A percentile compares a stretch with the other conserved stretches of the same genome.
phyloP scores from a whole-genome alignment of 2,888 invertebrate species.

The Eretmocerus hayati region DNA sequence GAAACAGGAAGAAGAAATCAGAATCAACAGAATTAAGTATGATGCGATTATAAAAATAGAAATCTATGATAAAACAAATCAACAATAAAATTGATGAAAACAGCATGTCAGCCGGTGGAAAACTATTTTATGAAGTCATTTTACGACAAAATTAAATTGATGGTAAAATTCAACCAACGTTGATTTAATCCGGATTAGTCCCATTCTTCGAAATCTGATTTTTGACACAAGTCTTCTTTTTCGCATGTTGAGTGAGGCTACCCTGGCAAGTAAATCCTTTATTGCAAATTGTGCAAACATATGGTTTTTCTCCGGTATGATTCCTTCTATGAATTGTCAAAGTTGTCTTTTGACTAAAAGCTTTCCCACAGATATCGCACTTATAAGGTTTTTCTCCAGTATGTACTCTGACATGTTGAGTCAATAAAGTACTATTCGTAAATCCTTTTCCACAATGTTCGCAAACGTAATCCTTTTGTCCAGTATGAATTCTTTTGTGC shows the following conservation, averaged over 20 bases:
- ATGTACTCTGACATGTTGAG: conserved; percentile 48
- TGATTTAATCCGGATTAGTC: too few relatives aligned
- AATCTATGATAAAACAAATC: too few relatives aligned
- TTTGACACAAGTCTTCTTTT: conserved; percentile 33
- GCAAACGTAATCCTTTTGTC: conserved; percentile 51
- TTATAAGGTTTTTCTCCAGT: conserved; percentile 50
- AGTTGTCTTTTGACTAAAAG: conserved; percentile 51
- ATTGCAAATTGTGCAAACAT: conserved; percentile 45
- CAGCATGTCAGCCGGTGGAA: too few relatives aligned
- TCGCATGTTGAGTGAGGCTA: conserved; percentile 46
- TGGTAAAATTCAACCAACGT: too few relatives aligned
- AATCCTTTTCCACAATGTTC: conserved; percentile 49
- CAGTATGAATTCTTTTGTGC: conserved; percentile 50
- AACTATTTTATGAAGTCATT: too few relatives aligned
- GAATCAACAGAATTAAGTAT: too few relatives aligned
- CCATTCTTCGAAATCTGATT: too few relatives aligned
- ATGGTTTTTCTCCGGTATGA: conserved; percentile 48
- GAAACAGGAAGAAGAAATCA: too few relatives aligned
- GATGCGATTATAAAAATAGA: too few relatives aligned
- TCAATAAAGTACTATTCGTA: conserved; percentile 46
- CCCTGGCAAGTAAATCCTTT: conserved; percentile 48
- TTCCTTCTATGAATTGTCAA: conserved; percentile 50
- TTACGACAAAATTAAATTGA: too few relatives aligned
- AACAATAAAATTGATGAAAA: too few relatives aligned
- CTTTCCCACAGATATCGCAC: conserved; percentile 49